These are phyloP conservation scores for Phyllopteryx taeniolatus DNA, from an alignment of 2,113 vertebrate species.

Conservation along the genomic window DNA sequence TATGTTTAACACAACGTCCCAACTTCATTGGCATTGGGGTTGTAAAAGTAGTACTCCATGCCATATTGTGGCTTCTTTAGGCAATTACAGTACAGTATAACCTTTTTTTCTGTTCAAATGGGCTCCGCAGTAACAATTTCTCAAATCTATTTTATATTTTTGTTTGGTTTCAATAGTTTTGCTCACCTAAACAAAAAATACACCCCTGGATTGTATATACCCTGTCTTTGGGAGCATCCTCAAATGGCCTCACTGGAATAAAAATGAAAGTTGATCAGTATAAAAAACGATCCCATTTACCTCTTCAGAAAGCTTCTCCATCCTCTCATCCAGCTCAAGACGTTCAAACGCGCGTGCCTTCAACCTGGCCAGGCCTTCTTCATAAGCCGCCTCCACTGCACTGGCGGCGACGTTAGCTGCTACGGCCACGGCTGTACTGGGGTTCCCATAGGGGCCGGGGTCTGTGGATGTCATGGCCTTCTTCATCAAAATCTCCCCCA, in stretches of 20 bases:
- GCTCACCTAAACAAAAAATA: too few relatives aligned
- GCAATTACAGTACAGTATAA: too few relatives aligned
- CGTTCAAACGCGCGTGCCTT: constrained; percentile 93
- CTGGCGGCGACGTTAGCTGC: constrained; percentile 81
- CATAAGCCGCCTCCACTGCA: constrained; percentile 86
- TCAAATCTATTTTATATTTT: too few relatives aligned
- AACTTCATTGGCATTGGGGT: too few relatives aligned
- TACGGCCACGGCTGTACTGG: constrained; percentile 79
- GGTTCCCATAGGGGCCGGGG: constrained; percentile 69
- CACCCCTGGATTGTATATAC: not conserved
- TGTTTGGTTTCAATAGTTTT: too few relatives aligned
- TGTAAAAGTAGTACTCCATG: too few relatives aligned
- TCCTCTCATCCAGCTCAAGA: constrained; percentile 89
- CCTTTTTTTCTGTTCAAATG: too few relatives aligned
- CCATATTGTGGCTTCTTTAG: too few relatives aligned
- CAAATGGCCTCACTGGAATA: not conserved
- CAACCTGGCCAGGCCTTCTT: constrained; percentile 91
- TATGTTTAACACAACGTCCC: too few relatives aligned
- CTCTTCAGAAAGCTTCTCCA: constrained; percentile 95
- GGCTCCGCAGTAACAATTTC: too few relatives aligned
- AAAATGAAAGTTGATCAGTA: not conserved
- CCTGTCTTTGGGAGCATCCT: not conserved
- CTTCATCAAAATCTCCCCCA: constrained; percentile 87
- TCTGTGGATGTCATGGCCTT: constrained; percentile 83
- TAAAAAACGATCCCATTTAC: constrained; percentile 31